Evolutionary conservation across 2,113 vertebrate species (phyloP).

Genomic region (Tretioscincus oriximinensis): DNA sequence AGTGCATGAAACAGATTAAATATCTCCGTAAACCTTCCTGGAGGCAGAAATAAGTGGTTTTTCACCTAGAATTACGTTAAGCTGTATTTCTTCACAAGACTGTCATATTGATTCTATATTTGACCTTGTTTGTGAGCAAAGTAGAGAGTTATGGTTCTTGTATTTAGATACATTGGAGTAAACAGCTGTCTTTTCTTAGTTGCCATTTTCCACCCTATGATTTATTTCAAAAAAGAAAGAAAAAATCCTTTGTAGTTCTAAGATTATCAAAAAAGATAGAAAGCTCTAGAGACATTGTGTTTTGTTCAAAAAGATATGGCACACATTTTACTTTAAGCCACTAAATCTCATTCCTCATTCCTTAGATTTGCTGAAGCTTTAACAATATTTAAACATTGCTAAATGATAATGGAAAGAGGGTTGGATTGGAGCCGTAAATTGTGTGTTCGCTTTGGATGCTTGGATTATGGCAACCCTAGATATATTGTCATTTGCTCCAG

Average conservation of each 20-base stretch:
- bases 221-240: background rate
- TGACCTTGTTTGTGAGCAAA: background rate
- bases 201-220: background rate
- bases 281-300: background rate
- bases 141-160: background rate
- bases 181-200: slow-evolving; percentile 6
- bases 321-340: background rate
- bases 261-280: rapidly evolving
- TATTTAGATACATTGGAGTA: slow-evolving; percentile 32
- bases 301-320: background rate
- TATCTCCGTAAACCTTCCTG: background rate
- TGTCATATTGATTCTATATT: background rate
- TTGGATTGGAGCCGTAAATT: too few species aligned
- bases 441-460: too few species aligned
- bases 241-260: background rate
- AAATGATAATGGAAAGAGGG: slow-evolving; percentile 6
- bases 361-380: background rate
- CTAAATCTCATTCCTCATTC: background rate
- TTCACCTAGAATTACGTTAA: background rate
- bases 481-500: too few species aligned
- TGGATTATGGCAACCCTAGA: too few species aligned
- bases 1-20: background rate
- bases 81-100: background rate
- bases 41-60: background rate
- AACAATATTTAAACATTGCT: slow-evolving; percentile 39